These are phyloP conservation scores for Oriolus oriolus DNA, from an alignment of 2,113 vertebrate genomes.

Conservation along the genomic window DNA sequence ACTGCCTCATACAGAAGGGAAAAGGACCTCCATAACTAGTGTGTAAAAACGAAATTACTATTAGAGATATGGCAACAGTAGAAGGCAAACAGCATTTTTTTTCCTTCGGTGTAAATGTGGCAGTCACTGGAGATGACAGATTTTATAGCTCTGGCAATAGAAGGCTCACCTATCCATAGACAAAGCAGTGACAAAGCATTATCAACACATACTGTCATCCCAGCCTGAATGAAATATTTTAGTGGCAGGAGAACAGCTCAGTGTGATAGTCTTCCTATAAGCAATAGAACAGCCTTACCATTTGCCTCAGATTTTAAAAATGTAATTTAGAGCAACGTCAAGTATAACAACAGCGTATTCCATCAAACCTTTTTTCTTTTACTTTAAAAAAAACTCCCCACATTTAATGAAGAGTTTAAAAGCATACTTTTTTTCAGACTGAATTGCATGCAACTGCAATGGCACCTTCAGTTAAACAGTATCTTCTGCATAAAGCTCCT, in stretches of 20 bases:
- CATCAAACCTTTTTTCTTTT: background rate
- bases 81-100: background rate
- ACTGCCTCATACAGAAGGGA: background rate
- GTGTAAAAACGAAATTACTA: background rate
- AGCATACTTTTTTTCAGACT: background rate
- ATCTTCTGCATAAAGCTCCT: background rate
- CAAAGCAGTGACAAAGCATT: background rate
- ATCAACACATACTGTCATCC: background rate
- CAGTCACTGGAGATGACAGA: background rate
- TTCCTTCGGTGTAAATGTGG: background rate
- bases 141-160: background rate
- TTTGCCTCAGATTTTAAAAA: background rate
- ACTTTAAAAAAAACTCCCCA: accelerated
- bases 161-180: background rate
- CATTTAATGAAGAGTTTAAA: background rate
- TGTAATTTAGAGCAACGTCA: background rate
- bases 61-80: background rate
- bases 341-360: background rate
- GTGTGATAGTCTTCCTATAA: background rate
- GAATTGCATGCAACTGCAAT: background rate
- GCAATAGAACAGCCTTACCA: background rate
- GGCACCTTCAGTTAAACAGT: background rate
- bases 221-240: background rate
- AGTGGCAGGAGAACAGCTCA: background rate
- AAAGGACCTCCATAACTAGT: background rate